phyloP scores from a whole-genome alignment of 2,888 invertebrate genomes.

The Tiphia femorata region DNA sequence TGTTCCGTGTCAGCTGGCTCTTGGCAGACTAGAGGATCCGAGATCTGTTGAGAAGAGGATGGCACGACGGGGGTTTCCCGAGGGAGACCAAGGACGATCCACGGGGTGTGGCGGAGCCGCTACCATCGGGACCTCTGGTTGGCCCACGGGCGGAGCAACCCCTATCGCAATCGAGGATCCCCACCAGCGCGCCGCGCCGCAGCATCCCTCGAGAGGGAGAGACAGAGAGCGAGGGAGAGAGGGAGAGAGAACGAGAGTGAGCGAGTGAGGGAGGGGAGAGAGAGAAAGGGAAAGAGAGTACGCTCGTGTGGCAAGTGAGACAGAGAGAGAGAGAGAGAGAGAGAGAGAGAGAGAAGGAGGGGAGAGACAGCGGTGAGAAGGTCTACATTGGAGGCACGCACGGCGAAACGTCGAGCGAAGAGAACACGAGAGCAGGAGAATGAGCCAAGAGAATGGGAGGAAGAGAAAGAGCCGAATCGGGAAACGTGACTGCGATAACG shows the following conservation, averaged over 20 bases:
- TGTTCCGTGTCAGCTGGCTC: conserved; percentile 66
- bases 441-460: neutral
- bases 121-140: conserved; percentile 64
- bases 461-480: conserved; percentile 13
- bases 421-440: neutral
- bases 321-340: conserved; percentile 3
- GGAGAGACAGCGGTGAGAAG: neutral
- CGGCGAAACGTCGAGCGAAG: neutral
- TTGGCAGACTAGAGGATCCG: conserved; percentile 65
- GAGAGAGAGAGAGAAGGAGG: neutral
- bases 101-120: conserved; percentile 66
- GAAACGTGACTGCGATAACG: conserved; percentile 44
- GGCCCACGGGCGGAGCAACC: conserved; percentile 68
- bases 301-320: neutral
- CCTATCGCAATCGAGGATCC: conserved; percentile 56
- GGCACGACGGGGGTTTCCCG: conserved; percentile 58
- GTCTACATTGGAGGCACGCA: no score
- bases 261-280: conserved; percentile 15
- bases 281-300: conserved; percentile 8
- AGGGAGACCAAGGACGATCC: conserved; percentile 57
- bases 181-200: conserved; percentile 43
- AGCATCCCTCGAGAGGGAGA: conserved; percentile 56
- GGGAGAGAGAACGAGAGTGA: conserved; percentile 24
- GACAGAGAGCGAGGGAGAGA: conserved; percentile 19
- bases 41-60: conserved; percentile 67